Percentiles rank a stretch among this genome's conserved stretches.
These are phyloP conservation scores for Hydrophis major DNA, from an alignment of 2,797 vertebrate genomes.

Conservation along the genomic window DNA sequence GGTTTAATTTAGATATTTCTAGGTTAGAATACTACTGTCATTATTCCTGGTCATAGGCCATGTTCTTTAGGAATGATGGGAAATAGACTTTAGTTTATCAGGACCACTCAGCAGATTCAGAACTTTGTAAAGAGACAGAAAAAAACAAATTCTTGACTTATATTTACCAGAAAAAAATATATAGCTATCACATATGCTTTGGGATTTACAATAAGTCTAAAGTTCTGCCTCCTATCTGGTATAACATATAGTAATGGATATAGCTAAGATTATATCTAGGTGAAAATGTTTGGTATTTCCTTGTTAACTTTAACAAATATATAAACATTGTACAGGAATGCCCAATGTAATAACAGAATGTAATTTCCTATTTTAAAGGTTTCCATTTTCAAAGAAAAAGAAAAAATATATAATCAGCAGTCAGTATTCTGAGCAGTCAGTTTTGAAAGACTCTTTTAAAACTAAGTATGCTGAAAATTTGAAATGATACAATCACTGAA, in stretches of 20 bases:
- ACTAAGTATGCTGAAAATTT: conserved; percentile 20
- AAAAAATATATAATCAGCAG: neutral
- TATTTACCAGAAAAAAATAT: neutral
- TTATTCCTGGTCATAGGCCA: neutral
- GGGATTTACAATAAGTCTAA: neutral
- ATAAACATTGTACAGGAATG: neutral
- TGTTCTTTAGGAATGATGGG: neutral
- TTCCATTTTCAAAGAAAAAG: neutral
- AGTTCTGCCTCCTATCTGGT: neutral
- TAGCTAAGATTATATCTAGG: neutral
- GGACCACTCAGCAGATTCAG: neutral
- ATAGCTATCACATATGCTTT: neutral
- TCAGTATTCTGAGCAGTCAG: neutral
- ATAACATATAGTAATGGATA: neutral
- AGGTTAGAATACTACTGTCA: neutral
- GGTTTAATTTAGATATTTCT: neutral
- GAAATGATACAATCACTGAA: conserved; percentile 6
- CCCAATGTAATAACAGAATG: neutral
- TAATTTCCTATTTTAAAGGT: neutral
- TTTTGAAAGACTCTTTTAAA: neutral
- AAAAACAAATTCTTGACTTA: neutral
- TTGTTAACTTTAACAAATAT: neutral
- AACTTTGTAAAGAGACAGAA: neutral
- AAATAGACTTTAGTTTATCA: neutral
- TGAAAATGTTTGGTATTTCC: neutral